These are phyloP conservation scores for Xyliphius kryptos DNA, from an alignment of 2,113 vertebrate species.

Conservation along the genomic window DNA sequence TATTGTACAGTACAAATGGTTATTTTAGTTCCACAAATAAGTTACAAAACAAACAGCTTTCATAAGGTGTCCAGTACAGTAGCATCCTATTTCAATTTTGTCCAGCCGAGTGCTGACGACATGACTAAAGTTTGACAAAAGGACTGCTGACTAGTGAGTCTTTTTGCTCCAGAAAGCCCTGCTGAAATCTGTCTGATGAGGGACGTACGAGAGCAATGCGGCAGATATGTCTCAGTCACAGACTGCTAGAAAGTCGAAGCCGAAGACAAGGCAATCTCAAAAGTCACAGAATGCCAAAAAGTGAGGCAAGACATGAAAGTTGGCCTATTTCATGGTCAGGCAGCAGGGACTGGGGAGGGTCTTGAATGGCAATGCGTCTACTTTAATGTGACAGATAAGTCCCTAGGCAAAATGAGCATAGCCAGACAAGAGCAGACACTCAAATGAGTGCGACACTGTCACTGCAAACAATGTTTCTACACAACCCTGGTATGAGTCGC, in stretches of 20 bases:
- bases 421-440: constrained; percentile 67
- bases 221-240: constrained; percentile 56
- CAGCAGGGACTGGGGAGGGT: constrained; percentile 58
- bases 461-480: constrained; percentile 61
- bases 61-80: too few relatives aligned
- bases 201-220: constrained; percentile 41
- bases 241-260: constrained; percentile 53
- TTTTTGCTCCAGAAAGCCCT: constrained; percentile 37
- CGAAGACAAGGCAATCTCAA: too few relatives aligned
- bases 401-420: constrained; percentile 67
- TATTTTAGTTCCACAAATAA: too few relatives aligned
- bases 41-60: too few relatives aligned
- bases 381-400: constrained; percentile 75
- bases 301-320: constrained; percentile 69
- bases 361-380: constrained; percentile 72
- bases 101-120: too few relatives aligned
- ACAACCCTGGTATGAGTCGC: constrained; percentile 66
- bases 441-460: constrained; percentile 73
- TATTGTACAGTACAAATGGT: too few relatives aligned
- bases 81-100: too few relatives aligned
- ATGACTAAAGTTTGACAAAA: too few relatives aligned
- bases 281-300: constrained; percentile 56
- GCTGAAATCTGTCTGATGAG: constrained; percentile 46
- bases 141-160: constrained; percentile 34
- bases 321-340: constrained; percentile 76